Conservation (phyloP, 2,888 invertebrate genomes). For the Actias luna region DNA sequence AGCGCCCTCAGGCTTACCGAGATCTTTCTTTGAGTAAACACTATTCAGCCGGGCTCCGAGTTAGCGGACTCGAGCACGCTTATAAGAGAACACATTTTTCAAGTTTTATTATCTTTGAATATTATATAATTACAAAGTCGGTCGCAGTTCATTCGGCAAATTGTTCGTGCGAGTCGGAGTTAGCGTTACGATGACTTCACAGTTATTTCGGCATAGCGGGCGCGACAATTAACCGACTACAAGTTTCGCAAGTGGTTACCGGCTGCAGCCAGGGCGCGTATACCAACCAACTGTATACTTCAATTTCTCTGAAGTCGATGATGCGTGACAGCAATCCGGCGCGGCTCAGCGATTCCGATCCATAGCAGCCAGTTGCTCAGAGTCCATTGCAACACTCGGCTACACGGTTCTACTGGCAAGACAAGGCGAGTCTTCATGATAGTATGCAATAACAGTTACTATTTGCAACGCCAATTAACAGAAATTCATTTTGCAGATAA, state of each 20-base stretch:
- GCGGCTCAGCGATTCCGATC: slow-evolving; percentile 74
- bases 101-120: slow-evolving; percentile 42
- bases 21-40: slow-evolving; percentile 66
- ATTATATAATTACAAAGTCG: slow-evolving; percentile 41
- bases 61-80: slow-evolving; percentile 18
- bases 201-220: slow-evolving; percentile 49
- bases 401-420: slow-evolving; percentile 54
- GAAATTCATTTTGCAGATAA: slow-evolving; percentile 36
- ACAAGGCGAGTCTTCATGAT: slow-evolving; percentile 47
- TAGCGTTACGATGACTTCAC: slow-evolving; percentile 53
- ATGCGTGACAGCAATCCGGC: slow-evolving; percentile 77
- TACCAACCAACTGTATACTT: slow-evolving; percentile 68
- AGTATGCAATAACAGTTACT: slow-evolving; percentile 33
- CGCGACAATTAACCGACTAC: slow-evolving; percentile 59
- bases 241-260: slow-evolving; percentile 73
- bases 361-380: slow-evolving; percentile 50
- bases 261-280: no score
- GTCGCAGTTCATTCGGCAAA: slow-evolving; percentile 37
- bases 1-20: slow-evolving; percentile 65
- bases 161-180: slow-evolving; percentile 57
- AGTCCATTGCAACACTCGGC: slow-evolving; percentile 59
- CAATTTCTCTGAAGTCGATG: slow-evolving; percentile 73
- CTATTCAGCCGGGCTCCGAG: slow-evolving; percentile 32
- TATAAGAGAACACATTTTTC: slow-evolving; percentile 41
- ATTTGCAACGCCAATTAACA: slow-evolving; percentile 35